Percentiles rank a stretch among this genome's conserved stretches.
Evolutionary conservation across 2,113 vertebrate species (phyloP).

Genomic region (Bettongia penicillata): DNA sequence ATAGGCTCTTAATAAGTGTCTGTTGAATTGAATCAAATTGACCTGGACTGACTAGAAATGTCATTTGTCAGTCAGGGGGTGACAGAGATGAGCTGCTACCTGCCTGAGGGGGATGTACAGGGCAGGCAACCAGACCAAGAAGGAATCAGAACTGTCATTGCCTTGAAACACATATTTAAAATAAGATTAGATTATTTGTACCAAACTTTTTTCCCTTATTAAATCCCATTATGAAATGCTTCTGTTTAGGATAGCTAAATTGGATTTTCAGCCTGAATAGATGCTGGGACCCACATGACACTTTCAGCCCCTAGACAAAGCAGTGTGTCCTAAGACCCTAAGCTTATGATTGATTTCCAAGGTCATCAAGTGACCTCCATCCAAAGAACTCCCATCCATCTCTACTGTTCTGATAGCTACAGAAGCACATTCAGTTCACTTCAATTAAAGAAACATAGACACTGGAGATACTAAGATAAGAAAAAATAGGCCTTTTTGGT

Average conservation of each 20-base stretch:
- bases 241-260: conserved; percentile 72
- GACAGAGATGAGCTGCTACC: conserved; percentile 41
- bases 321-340: neutral
- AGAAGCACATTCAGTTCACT: neutral
- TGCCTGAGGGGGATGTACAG: neutral
- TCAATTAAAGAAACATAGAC: neutral
- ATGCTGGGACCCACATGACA: conserved; percentile 64
- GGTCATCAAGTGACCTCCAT: neutral
- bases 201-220: conserved; percentile 48
- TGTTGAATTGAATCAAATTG: neutral
- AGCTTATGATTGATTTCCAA: neutral
- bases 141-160: neutral
- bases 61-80: neutral
- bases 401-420: neutral
- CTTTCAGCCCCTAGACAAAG: conserved; percentile 61
- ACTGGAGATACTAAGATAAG: neutral
- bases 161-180: conserved; percentile 59
- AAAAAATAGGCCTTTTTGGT: neutral
- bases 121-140: conserved; percentile 36
- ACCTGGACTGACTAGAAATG: neutral
- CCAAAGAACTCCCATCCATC: neutral
- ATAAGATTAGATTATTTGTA: conserved; percentile 71
- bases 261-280: conserved; percentile 65
- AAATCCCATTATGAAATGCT: conserved; percentile 70
- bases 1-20: neutral